Conservation (phyloP, 64 coral and sea anemone genomes). For the Montipora foliosa region DNA sequence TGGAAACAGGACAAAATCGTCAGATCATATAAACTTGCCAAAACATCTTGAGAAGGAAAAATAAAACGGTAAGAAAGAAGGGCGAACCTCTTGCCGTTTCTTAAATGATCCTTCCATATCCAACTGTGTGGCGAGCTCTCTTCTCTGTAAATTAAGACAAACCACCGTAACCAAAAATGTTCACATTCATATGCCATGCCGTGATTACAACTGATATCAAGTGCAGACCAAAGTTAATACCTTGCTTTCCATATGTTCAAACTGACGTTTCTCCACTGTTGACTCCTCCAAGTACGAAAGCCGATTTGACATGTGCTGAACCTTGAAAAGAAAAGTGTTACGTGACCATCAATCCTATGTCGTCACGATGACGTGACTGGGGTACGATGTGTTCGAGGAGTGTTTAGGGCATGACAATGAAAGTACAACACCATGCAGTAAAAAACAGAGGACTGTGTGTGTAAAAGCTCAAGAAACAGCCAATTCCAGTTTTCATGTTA, state of each 20-base stretch:
- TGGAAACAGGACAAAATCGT: slow-evolving; percentile 5
- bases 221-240: neutral
- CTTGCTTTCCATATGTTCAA: slow-evolving; percentile 77
- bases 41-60: neutral
- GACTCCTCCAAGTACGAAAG: slow-evolving; percentile 60
- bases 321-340: neutral
- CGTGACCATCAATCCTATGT: neutral
- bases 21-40: neutral
- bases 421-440: no score
- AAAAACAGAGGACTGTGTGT: no score
- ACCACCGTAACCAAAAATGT: neutral
- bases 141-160: slow-evolving; percentile 44
- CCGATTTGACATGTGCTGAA: slow-evolving; percentile 37
- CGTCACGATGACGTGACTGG: neutral
- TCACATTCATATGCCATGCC: neutral
- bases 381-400: no score
- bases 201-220: neutral
- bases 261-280: slow-evolving; percentile 58
- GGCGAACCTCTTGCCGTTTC: slow-evolving; percentile 65
- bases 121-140: slow-evolving; percentile 58
- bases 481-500: no score
- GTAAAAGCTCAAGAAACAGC: no score
- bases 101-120: slow-evolving; percentile 73
- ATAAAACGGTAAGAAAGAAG: neutral
- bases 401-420: no score